Percentiles rank a stretch among this genome's conserved stretches.
phyloP scores from a whole-genome alignment of 1,140 invertebrate genomes.

The Scylla paramamosain region DNA sequence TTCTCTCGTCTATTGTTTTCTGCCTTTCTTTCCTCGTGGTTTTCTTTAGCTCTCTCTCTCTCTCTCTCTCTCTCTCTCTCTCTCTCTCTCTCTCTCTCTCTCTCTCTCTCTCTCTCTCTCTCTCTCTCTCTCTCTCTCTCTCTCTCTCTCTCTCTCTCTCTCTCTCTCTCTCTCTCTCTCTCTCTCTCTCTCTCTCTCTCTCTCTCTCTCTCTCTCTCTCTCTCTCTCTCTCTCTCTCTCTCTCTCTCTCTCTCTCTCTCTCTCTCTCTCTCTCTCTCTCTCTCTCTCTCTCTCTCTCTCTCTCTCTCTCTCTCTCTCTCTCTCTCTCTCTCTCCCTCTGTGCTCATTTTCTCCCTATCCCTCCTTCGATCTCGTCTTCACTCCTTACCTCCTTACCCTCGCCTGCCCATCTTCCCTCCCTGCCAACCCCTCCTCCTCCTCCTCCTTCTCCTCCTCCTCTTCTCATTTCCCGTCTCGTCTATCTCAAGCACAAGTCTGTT shows the following conservation, averaged over 20 bases:
- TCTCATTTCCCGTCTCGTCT: no score
- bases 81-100: slow-evolving; percentile 1
- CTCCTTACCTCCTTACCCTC: background rate
- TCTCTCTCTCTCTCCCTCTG: background rate
- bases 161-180: background rate
- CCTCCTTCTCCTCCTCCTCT: background rate
- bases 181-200: background rate
- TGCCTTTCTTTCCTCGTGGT: background rate
- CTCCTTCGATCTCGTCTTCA: background rate
- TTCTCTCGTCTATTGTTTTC: background rate
- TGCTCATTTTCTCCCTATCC: background rate
- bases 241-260: no score
- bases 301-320: background rate
- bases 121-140: background rate
- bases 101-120: background rate
- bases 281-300: background rate
- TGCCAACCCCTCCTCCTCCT: background rate
- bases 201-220: background rate
- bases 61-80: no score
- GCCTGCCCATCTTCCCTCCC: background rate
- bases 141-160: background rate
- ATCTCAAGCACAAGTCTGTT: no score
- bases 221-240: no score
- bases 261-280: background rate
- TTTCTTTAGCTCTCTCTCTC: background rate